phyloP scores from a whole-genome alignment of 2,888 invertebrate genomes.

The Agrochola litura region DNA sequence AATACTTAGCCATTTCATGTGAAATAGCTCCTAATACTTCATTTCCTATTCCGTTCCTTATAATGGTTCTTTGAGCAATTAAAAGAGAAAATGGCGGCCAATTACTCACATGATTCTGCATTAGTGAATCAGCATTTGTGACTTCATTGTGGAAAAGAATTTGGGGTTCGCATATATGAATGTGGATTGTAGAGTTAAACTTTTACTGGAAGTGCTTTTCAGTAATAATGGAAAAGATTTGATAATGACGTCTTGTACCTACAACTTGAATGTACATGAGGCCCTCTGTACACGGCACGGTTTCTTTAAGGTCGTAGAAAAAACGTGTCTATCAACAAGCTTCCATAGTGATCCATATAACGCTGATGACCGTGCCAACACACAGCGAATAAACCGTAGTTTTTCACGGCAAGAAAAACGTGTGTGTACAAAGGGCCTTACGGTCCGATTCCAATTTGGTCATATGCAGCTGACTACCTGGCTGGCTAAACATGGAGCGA shows the following conservation, averaged over 20 bases:
- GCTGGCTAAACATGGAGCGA: too few relatives aligned
- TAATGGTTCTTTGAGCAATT: slow-evolving; percentile 65
- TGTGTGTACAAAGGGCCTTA: too few relatives aligned
- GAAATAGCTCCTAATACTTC: slow-evolving; percentile 61
- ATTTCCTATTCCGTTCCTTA: slow-evolving; percentile 72
- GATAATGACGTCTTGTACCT: background rate
- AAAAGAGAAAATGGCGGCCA: slow-evolving; percentile 68
- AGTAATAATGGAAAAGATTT: background rate
- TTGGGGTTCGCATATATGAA: slow-evolving; percentile 50
- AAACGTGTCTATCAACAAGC: too few relatives aligned
- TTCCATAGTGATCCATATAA: too few relatives aligned
- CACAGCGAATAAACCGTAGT: too few relatives aligned
- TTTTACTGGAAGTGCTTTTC: slow-evolving; percentile 35
- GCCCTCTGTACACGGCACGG: too few relatives aligned
- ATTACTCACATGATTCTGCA: slow-evolving; percentile 72
- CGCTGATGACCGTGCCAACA: too few relatives aligned
- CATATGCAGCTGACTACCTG: too few relatives aligned
- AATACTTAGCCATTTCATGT: slow-evolving; percentile 31
- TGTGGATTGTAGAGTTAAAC: slow-evolving; percentile 43
- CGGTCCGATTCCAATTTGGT: too few relatives aligned
- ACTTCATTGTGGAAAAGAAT: slow-evolving; percentile 61
- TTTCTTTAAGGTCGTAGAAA: too few relatives aligned
- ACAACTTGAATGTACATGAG: background rate
- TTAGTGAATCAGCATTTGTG: slow-evolving; percentile 63
- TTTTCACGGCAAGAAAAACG: too few relatives aligned